Conservation (phyloP, 2,797 vertebrate species). For the Cuniculus paca region DNA sequence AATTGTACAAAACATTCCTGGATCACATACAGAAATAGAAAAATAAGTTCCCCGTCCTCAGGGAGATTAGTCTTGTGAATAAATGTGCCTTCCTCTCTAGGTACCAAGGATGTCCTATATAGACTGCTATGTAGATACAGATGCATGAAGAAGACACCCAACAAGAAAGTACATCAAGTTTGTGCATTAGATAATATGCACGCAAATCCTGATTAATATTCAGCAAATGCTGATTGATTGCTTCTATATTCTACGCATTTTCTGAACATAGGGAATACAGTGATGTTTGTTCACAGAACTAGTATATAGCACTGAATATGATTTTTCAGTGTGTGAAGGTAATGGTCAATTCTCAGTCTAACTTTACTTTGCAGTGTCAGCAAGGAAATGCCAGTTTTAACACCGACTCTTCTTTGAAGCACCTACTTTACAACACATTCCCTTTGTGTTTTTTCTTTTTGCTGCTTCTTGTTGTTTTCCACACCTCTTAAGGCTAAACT, state of each 20-base stretch:
- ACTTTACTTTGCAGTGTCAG: neutral
- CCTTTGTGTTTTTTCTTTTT: neutral
- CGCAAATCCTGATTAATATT: neutral
- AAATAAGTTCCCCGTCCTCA: neutral
- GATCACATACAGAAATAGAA: constrained; percentile 20
- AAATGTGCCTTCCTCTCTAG: neutral
- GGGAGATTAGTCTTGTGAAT: constrained; percentile 9
- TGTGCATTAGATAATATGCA: neutral
- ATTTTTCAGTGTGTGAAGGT: neutral
- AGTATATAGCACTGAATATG: neutral
- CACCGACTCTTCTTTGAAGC: neutral
- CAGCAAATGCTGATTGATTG: neutral
- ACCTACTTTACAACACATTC: neutral
- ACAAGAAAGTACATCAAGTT: neutral
- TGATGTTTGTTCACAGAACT: neutral
- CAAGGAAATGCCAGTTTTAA: neutral
- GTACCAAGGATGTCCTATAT: neutral
- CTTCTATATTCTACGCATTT: neutral
- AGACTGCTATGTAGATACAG: neutral
- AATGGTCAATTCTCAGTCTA: neutral
- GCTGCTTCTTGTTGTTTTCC: neutral
- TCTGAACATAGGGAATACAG: neutral
- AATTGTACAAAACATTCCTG: constrained; percentile 46
- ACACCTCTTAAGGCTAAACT: neutral
- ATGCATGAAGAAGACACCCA: neutral